Conservation (phyloP, 2,113 vertebrate species). For the Elephantulus edwardii region DNA sequence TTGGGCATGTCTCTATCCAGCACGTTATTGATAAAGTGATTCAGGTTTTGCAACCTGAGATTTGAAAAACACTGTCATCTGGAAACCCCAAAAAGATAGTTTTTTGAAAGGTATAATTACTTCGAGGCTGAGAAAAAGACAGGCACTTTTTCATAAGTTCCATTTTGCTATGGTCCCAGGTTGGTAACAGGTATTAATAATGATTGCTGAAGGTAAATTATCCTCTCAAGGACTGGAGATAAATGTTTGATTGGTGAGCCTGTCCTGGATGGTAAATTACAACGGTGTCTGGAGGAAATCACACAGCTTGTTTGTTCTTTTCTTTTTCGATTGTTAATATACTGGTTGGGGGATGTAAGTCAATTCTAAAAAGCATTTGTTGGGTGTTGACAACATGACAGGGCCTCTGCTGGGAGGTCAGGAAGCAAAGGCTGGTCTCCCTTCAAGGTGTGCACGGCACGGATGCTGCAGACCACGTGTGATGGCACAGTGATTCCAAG, state of each 20-base stretch:
- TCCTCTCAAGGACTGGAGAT: conserved; percentile 70
- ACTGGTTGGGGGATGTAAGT: conserved; percentile 52
- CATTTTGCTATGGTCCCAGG: conserved; percentile 54
- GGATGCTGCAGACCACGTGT: not conserved
- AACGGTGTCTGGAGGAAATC: conserved; percentile 59
- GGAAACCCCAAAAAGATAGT: conserved; percentile 55
- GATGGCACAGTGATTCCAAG: not conserved
- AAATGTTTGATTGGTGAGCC: conserved; percentile 66
- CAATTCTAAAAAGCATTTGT: conserved; percentile 43
- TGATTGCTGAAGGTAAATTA: conserved; percentile 71
- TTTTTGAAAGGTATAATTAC: conserved; percentile 73
- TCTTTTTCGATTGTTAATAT: conserved; percentile 64
- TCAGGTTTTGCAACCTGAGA: conserved; percentile 68
- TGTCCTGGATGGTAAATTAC: conserved; percentile 69
- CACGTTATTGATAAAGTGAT: conserved; percentile 79
- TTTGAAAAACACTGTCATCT: conserved; percentile 56
- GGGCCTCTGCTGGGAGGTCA: not conserved
- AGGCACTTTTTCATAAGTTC: conserved; percentile 68
- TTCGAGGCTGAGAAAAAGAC: conserved; percentile 67
- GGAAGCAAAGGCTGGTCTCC: not conserved
- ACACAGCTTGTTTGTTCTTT: conserved; percentile 41
- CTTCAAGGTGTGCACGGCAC: not conserved
- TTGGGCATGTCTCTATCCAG: conserved; percentile 75
- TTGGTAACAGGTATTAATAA: conserved; percentile 75
- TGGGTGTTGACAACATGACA: not conserved